Base-by-base conservation (phyloP, 2,888 invertebrate genomes). In the Prostheceraeus crozeri region DNA sequence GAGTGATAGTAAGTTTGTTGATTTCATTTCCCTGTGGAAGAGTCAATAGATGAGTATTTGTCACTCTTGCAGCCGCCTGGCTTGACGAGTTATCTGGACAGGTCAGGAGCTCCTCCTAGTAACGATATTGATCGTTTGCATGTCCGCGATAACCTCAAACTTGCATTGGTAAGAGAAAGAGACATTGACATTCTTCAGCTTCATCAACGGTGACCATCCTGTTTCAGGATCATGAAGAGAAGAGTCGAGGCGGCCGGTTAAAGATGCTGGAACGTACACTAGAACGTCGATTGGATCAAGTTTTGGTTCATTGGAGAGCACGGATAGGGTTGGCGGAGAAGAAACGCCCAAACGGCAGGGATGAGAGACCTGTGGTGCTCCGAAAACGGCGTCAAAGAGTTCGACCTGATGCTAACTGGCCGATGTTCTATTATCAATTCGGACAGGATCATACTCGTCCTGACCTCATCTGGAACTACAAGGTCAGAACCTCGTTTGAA, bases 391-490 rank as follows among this genome's bases (percentile, higher is more conserved):
- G 98, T 21, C 89, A 91, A 76, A 78, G 87, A 63, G 83, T 91
- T 63, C 23, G 28, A 46, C 27, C 28, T 54, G 84, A 84, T 68
- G 85, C 86, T 19, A 93, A 93, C 79, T 91, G 91, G 88, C 83
- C 84, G 54, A 80, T 89, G 66, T 94, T 98, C 80, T 96, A 90
- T 78, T 89, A 88, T 77, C 87, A 89, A 77, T 98, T 98, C 78
- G 84, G 84, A 71, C 83, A 84, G 71, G 93, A 98, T 79, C 96
- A 96, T 74, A 85, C 88, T 60, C 82, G 89, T 75, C 89, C 96
- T 0, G 93, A 96, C 79, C 81, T 99, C 35, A 91, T 98, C 70
- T 99, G 98, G 98, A 99, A 98, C 76, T 91, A 91, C 72, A 93
- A 91, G 77, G 87, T 87, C 62, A 8, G 35, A n/a, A 0, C 4